These are phyloP conservation scores for Atrina japonica DNA, from an alignment of 2,888 invertebrate species.

Conservation along the genomic window DNA sequence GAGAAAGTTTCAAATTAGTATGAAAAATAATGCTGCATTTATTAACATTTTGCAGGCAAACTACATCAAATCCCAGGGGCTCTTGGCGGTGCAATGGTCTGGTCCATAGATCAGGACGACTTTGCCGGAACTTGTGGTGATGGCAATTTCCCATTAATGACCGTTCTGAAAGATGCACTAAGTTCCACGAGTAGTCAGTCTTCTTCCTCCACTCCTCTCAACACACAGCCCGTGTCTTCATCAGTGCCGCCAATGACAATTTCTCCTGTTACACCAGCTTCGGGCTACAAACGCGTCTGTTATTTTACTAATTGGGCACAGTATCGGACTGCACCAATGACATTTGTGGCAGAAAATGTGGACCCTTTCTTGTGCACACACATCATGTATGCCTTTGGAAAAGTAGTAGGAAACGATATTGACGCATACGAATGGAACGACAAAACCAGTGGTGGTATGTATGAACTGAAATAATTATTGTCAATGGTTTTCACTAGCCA, in stretches of 20 bases:
- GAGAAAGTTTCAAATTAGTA: too few species aligned
- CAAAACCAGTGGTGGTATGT: conserved; percentile 76
- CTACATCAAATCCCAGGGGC: conserved; percentile 25
- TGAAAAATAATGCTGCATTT: too few species aligned
- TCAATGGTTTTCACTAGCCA: too few species aligned
- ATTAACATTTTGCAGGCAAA: conserved; percentile 7
- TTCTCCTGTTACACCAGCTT: too few species aligned
- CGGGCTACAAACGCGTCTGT: conserved; percentile 85
- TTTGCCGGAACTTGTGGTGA: conserved; percentile 28
- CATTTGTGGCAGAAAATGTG: conserved; percentile 96
- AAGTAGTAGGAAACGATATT: conserved; percentile 96
- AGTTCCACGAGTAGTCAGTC: too few species aligned
- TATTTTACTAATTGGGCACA: conserved; percentile 99
- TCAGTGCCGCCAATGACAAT: too few species aligned
- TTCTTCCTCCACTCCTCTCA: too few species aligned
- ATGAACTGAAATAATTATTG: too few species aligned
- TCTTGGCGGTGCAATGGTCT: conserved; percentile 77
- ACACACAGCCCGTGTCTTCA: too few species aligned
- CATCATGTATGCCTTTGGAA: conserved; percentile 97
- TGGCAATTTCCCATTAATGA: too few species aligned
- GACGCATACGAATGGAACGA: conserved; percentile 96
- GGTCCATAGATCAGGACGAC: conserved; percentile 37
- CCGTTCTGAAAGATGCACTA: too few species aligned
- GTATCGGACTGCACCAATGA: conserved; percentile 93
- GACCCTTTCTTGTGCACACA: conserved; percentile 97